Evolutionary conservation across 2,888 invertebrate species (phyloP), one percentile per base, ranked within the genome.

Genomic region (Callinectes sapidus): DNA sequence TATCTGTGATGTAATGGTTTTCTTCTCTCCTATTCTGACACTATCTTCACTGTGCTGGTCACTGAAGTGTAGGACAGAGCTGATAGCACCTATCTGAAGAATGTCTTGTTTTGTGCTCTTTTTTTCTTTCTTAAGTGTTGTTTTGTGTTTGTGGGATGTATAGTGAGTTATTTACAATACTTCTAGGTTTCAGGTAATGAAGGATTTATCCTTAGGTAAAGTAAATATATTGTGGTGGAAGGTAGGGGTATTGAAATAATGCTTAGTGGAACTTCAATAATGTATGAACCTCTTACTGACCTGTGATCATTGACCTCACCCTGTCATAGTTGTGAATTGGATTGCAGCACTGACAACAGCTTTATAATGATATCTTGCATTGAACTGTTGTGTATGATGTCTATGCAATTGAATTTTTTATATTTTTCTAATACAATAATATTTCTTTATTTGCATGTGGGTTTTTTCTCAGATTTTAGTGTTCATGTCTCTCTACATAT

Each of bases 351-450:
- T 23, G 16, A 61, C 16, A 55, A 55, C 61, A 18, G 61, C 23
- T 23, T 35, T 35, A 81, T 35, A 81, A 0, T 81, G 81, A 35
- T 81, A 81, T 16, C 23, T 35, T 81, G 32, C 81, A 32, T 1
- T 81, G 13, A 6, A 81, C 35, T 81, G 28, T 71, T 32, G 28
- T 81, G 81, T 81, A 10, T 81, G 81, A 35, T 81, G 8, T 2
- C 35, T 81, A 32, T 81, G 81, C 16, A 0, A 81, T 32, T 81
- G 35, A 81, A 35, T 35, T 10, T 2, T 32, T 32, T 14, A 16
- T 35, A 71, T 3, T 81, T 32, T 81, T 81, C 81, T 81, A 81
- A 81, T 81, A 35, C 81, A 81, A 32, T 81, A 81, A 32, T 81
- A 35, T 61, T 61, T 61, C 5, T 35, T 81, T 28, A n/a, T 81